Evolutionary conservation across 2,113 vertebrate genomes (phyloP).

Genomic region (Hemiprocne comata): DNA sequence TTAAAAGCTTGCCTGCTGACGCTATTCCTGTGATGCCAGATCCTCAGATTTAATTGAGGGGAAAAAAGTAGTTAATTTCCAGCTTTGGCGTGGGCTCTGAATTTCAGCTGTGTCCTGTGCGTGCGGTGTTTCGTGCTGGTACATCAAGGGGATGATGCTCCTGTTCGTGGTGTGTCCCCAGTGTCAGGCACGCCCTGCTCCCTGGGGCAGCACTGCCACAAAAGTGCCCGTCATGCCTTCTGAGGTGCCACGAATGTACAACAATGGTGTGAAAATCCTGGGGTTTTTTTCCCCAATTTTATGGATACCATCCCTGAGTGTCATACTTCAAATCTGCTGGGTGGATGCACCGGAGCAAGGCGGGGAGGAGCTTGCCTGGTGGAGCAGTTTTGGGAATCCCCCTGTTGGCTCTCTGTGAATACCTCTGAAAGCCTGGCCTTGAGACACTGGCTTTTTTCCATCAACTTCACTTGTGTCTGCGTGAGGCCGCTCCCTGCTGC

Average conservation of each 20-base stretch:
- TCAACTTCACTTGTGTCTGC: not conserved
- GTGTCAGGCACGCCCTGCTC: not conserved
- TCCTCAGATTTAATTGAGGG: not conserved
- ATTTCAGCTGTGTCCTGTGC: not conserved
- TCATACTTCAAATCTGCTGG: not conserved
- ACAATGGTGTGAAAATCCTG: not conserved
- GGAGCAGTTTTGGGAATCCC: not conserved
- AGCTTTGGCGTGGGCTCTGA: not conserved
- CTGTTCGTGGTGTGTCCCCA: rapidly evolving
- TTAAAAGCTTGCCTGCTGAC: not conserved
- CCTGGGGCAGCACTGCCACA: not conserved
- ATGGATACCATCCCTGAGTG: rapidly evolving
- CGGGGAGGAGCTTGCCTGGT: not conserved
- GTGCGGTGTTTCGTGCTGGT: not conserved
- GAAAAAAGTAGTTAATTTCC: not conserved
- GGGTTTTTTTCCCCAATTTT: not conserved
- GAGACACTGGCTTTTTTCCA: not conserved
- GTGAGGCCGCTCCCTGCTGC: not conserved
- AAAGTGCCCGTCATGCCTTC: rapidly evolving
- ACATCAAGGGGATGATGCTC: rapidly evolving
- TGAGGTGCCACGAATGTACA: rapidly evolving
- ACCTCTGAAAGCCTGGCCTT: not conserved
- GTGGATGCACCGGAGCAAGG: not conserved
- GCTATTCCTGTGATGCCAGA: not conserved
- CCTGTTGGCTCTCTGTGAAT: not conserved